Percentiles rank a stretch among this genome's conserved stretches.
Conservation (phyloP, 2,797 vertebrate species). For the Muscicapa striata region DNA sequence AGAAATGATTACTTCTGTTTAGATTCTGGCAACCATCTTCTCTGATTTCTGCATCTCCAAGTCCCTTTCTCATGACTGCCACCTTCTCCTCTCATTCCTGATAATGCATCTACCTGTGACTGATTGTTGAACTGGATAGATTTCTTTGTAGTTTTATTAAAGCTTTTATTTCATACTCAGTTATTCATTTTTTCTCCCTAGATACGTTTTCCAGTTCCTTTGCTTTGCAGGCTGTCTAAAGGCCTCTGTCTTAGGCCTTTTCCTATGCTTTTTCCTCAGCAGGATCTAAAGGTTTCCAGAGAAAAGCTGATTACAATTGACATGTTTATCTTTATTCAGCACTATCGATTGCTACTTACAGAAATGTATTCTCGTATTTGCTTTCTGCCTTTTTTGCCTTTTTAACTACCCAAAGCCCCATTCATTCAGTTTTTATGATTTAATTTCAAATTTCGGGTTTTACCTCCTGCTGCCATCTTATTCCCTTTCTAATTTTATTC, state of each 20-base stretch:
- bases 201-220: neutral
- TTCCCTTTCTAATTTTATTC: neutral
- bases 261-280: neutral
- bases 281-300: neutral
- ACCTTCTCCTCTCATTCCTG: neutral
- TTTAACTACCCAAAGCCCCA: neutral
- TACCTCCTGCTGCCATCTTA: neutral
- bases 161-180: neutral
- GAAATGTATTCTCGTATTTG: neutral
- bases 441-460: neutral
- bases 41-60: neutral
- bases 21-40: constrained; percentile 4
- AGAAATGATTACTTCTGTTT: neutral
- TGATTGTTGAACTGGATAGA: neutral
- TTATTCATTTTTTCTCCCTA: neutral
- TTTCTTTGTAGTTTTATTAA: neutral
- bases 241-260: neutral
- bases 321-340: neutral
- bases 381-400: neutral
- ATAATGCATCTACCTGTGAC: neutral
- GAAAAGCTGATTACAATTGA: neutral
- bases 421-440: neutral
- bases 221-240: neutral
- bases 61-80: neutral
- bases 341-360: neutral